A percentile compares a stretch with the other conserved stretches of the same genome.
phyloP scores from a whole-genome alignment of 2,113 vertebrate species.

The Merops nubicus region DNA sequence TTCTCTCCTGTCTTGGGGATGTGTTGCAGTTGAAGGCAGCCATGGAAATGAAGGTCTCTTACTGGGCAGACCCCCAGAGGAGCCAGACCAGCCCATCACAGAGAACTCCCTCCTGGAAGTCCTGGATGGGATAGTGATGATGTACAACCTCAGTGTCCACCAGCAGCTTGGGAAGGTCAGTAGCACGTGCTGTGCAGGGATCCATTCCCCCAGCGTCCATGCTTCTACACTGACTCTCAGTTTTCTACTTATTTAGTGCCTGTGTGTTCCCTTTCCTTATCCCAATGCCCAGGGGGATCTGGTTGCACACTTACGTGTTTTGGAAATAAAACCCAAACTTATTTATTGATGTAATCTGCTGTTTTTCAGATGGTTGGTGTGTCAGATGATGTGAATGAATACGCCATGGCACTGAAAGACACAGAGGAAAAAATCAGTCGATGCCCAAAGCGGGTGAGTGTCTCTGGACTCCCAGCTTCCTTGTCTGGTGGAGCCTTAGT shows the following conservation, averaged over 20 bases:
- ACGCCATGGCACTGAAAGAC: conserved; percentile 92
- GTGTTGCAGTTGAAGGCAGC: conserved; percentile 88
- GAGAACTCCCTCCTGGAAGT: conserved; percentile 96
- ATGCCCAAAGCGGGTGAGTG: conserved; percentile 86
- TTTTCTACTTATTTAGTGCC: background rate
- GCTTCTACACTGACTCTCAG: background rate
- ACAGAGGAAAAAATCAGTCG: conserved; percentile 95
- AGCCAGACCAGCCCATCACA: conserved; percentile 87
- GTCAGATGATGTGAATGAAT: conserved; percentile 95
- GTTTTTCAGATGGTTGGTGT: conserved; percentile 94
- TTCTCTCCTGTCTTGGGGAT: background rate
- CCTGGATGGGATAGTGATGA: conserved; percentile 93
- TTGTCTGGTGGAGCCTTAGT: background rate
- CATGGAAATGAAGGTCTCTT: conserved; percentile 92
- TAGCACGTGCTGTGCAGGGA: background rate
- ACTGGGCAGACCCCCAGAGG: conserved; percentile 90
- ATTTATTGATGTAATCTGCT: background rate
- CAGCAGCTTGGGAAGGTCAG: conserved; percentile 97
- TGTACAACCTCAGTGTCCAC: conserved; percentile 97
- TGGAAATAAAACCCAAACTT: background rate
- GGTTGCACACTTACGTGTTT: background rate
- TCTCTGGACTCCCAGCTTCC: background rate
- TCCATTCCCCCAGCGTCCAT: fast-evolving
- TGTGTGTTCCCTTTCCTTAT: background rate
- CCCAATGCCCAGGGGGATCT: fast-evolving